Evolutionary conservation across 2,888 invertebrate species (phyloP).

Genomic region (Brachycybe producta): DNA sequence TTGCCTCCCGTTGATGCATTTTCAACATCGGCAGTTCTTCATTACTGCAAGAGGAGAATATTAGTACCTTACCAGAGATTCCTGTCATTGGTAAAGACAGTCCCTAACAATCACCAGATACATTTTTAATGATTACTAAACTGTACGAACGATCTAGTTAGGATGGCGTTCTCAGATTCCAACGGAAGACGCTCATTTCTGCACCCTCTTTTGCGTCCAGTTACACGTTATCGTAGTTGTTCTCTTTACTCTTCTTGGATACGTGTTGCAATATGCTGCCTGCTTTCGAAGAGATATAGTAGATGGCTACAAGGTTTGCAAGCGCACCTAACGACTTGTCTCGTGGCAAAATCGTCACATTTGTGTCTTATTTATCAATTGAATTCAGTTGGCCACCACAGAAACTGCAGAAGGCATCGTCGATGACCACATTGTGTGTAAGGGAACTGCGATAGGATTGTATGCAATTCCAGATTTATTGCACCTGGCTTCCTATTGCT

Average conservation of each 20-base stretch:
- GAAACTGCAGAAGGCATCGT: not conserved
- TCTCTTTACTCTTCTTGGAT: constrained; percentile 46
- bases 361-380: not conserved
- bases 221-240: constrained; percentile 55
- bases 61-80: constrained; percentile 60
- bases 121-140: constrained; percentile 1
- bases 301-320: constrained; percentile 10
- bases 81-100: constrained; percentile 41
- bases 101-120: not conserved
- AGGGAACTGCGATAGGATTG: constrained; percentile 55
- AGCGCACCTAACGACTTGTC: no score
- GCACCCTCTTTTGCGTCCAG: constrained; percentile 48
- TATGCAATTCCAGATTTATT: constrained; percentile 59
- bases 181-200: constrained; percentile 45
- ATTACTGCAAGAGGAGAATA: constrained; percentile 70
- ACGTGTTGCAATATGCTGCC: constrained; percentile 62
- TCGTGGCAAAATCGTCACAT: not conserved
- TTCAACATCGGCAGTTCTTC: constrained; percentile 58
- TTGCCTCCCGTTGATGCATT: constrained; percentile 9
- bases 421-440: constrained; percentile 26
- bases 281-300: constrained; percentile 50
- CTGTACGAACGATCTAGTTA: constrained; percentile 35
- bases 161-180: constrained; percentile 58
- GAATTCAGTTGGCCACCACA: not conserved
- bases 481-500: constrained; percentile 57